Evolutionary conservation across 1,140 invertebrate species (phyloP).

Genomic region (Neotoxoptera formosana): DNA sequence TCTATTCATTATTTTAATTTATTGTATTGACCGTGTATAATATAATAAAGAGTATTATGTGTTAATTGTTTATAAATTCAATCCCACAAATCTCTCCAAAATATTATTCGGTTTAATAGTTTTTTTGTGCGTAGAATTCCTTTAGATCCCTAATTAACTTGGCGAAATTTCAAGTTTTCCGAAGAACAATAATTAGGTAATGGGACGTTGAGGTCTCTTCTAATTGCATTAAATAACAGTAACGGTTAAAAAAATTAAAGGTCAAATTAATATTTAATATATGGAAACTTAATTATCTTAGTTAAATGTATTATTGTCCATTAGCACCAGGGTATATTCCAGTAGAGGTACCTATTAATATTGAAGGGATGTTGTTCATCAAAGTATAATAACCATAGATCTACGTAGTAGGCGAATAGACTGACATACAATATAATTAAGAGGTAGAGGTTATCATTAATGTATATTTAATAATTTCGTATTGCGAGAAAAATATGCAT

Average conservation of each 20-base stretch:
- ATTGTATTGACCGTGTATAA: background rate
- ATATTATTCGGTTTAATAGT: background rate
- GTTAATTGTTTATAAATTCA: background rate
- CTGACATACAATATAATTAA: background rate
- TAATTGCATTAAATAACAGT: background rate
- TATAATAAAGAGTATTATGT: background rate
- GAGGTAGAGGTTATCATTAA: background rate
- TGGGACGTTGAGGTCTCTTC: background rate
- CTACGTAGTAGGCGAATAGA: background rate
- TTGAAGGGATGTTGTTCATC: background rate
- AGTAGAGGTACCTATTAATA: background rate
- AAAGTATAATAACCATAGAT: background rate
- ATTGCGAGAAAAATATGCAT: background rate
- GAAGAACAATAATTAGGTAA: background rate
- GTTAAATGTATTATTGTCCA: background rate
- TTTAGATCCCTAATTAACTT: background rate
- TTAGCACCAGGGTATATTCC: background rate
- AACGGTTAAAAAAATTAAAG: background rate
- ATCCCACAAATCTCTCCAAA: background rate
- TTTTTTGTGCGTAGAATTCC: background rate
- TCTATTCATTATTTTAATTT: background rate
- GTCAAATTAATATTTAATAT: constrained; percentile 4
- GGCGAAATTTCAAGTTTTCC: background rate
- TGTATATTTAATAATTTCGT: background rate
- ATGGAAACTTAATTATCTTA: background rate